Base-by-base conservation (phyloP, 2,888 invertebrate species). In the Neoaliturus tenellus region DNA sequence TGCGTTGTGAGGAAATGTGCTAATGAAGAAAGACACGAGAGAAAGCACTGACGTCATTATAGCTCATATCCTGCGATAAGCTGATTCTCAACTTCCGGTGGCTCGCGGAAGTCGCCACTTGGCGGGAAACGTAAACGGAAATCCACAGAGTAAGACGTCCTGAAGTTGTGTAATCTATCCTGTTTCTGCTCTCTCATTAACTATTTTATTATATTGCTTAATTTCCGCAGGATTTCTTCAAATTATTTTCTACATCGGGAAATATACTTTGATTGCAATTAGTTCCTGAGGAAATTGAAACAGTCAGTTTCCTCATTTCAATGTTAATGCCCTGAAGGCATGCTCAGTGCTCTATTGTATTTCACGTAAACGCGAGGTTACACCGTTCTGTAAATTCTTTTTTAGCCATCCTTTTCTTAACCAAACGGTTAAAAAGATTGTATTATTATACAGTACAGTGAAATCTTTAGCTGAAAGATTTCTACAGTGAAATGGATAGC, bases 71-170 rank as follows among this genome's bases (percentile, higher is more conserved):
- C 51, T 51, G 51, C 23, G 51, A 51, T 51, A 28, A 62, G 62
- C 62, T 62, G 62, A 62, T 62, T 62, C 28, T 17, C 62, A 4
- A 17, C 12, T 62, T 62, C 62, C 62, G 28, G 62, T 28, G 62
- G 62, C 14, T 28, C 31, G 62, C 14, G 51, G 51, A 51, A 51
- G 51, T 51, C 10, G 23, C 20, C 51, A 51, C 20, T 14, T 28
- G 28, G 28, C 62, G 62, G 62, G 62, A 62, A 55, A 62, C 62
- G 62, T 31, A 62, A 31, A 62, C 28, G 62, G 62, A 62, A 62
- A 62, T 62, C 62, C 62, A 31, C 31, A 62, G 28, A 62, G 62
- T 1, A 25, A 20, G 25, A 23, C 23, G 8, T 23, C 20, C 23
- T 55, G 2, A 14, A 2, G 12, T 44, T 3, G 6, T 12, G 44